Evolutionary conservation across 1,140 invertebrate species (phyloP).

Genomic region (Leptinotarsa undecemlineata): DNA sequence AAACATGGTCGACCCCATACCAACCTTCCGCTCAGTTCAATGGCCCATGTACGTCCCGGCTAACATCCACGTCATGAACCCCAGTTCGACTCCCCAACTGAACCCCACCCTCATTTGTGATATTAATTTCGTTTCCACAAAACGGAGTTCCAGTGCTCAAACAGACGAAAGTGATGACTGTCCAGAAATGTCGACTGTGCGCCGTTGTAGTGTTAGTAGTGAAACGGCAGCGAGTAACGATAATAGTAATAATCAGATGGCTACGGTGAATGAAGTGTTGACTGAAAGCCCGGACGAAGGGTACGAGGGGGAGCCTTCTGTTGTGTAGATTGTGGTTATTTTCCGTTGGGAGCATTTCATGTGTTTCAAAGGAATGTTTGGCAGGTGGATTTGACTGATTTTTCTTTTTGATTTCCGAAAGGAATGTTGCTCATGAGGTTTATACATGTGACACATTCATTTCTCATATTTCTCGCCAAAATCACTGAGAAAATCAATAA

Average conservation of each 20-base stretch:
- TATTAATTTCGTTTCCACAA: conserved; percentile 41
- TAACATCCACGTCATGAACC: conserved; percentile 28
- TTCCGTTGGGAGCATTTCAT: background rate
- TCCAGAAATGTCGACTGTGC: background rate
- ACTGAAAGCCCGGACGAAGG: conserved; percentile 86
- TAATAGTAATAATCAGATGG: conserved; percentile 24
- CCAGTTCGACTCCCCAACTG: conserved; percentile 22
- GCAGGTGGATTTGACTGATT: background rate
- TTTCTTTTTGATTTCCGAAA: no score
- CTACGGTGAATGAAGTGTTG: conserved; percentile 59
- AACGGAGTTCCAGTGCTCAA: conserved; percentile 63
- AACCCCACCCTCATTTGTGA: conserved; percentile 35
- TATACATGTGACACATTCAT: no score
- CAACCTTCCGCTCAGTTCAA: conserved; percentile 48
- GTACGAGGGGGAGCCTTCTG: conserved; percentile 74
- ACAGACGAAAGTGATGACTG: conserved; percentile 58
- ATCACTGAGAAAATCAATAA: no score
- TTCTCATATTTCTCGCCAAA: no score
- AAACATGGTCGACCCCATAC: conserved; percentile 7
- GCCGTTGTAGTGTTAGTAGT: conserved; percentile 31
- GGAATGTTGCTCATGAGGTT: no score
- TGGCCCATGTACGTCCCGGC: conserved; percentile 58
- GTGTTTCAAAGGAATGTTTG: background rate
- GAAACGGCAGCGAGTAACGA: conserved; percentile 16
- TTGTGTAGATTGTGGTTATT: conserved; percentile 29